phyloP scores from a whole-genome alignment of 2,888 invertebrate species.

The Pycnomerus fuliginosus region DNA sequence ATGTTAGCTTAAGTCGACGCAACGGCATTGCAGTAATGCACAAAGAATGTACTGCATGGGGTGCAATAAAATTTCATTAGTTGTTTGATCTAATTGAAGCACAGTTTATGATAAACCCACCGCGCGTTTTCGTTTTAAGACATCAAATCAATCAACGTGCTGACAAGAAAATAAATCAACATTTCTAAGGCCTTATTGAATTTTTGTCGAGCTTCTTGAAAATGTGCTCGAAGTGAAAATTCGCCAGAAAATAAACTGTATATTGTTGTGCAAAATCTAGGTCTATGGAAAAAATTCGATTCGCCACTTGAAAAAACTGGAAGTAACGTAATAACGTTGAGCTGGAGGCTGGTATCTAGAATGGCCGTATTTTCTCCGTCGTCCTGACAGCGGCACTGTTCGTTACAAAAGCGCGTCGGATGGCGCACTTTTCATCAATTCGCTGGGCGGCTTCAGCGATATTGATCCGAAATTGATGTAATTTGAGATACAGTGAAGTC shows the following conservation, averaged over 20 bases:
- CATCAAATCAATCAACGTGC: too few species aligned
- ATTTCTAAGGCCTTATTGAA: too few species aligned
- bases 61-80: conserved; percentile 49
- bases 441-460: conserved; percentile 39
- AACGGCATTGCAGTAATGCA: conserved; percentile 48
- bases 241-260: conserved; percentile 27
- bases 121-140: too few species aligned
- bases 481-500: conserved; percentile 48
- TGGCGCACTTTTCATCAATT: conserved; percentile 26
- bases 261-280: conserved; percentile 32
- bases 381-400: conserved; percentile 35
- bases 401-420: conserved; percentile 28
- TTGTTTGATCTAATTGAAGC: conserved; percentile 51
- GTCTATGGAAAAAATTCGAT: conserved; percentile 31
- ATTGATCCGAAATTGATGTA: conserved; percentile 52
- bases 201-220: too few species aligned
- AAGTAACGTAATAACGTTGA: conserved; percentile 39
- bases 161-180: too few species aligned
- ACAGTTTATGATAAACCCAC: conserved; percentile 33
- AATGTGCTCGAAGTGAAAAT: too few species aligned
- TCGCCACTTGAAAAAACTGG: conserved; percentile 34
- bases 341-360: conserved; percentile 22
- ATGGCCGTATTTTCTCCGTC: conserved; percentile 40
- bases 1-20: conserved; percentile 44
- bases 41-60: conserved; percentile 47